Base-by-base conservation (phyloP, 2,888 invertebrate species). In the Amphipoea oculea region DNA sequence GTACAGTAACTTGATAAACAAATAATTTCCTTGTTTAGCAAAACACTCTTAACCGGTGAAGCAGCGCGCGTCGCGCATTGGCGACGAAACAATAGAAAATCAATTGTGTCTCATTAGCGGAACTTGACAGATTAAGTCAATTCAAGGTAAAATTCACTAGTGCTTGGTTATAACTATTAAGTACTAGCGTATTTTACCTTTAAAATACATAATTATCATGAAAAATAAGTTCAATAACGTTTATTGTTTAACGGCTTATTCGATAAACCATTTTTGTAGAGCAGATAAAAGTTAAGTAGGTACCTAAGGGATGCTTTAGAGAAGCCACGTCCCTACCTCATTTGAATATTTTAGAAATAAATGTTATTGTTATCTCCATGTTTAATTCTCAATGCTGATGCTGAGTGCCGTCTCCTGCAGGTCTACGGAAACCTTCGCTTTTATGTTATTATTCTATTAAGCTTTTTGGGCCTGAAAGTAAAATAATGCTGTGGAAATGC, bases 291-390 rank as follows among this genome's bases (percentile, higher is more conserved):
- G 66, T 86, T 87, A 80, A 90, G 85, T 83, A 76, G 73, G 71
- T 67, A 78, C 77, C 72, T 75, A 74, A 75, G 67, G 76, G 72
- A 76, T 76, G 80, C 83, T 79, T 73, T 9, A 77, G 70, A 77
- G 74, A 75, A 84, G 74, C 79, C 77, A 71, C 77, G 83, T 82
- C 57, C 80, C 81, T 82, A 67, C 82, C 85, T 89, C 85, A 87
- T 91, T 90, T 86, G 85, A 90, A 91, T 90, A 86, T 82, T 83
- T 86, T 82, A 86, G 84, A 88, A 89, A 89, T 90, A 90, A 90
- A 86, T 89, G 88, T 88, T 90, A 91, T 85, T 88, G 84, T 90
- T 91, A 91, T 90, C 85, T 86, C 77, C 80, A 80, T 88, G 84
- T 85, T 82, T 88, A 83, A 85, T 86, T 84, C 72, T 81, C 82